A percentile compares a stretch with the other conserved stretches of the same genome.
phyloP scores from a whole-genome alignment of 1,140 invertebrate genomes.

The Eurytemora carolleeae region DNA sequence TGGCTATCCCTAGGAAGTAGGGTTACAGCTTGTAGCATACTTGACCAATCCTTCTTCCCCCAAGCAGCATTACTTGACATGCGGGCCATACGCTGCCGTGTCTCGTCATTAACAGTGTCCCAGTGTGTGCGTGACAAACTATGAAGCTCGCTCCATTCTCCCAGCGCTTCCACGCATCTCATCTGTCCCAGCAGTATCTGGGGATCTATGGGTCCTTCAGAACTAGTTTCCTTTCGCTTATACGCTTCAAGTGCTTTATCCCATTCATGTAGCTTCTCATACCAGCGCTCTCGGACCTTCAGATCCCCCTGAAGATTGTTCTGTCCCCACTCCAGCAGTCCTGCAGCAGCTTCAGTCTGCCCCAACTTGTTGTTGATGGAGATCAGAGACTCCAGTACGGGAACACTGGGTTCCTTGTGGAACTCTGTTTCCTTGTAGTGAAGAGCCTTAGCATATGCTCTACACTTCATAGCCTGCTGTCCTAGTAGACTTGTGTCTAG shows the following conservation, averaged over 20 bases:
- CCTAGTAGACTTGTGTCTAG: constrained; percentile 55
- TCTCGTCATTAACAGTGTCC: constrained; percentile 37
- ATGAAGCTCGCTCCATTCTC: constrained; percentile 71
- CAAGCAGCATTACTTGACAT: constrained; percentile 85
- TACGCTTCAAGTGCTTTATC: constrained; percentile 82
- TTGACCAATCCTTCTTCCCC: constrained; percentile 77
- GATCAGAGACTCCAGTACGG: constrained; percentile 78
- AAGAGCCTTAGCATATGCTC: constrained; percentile 84
- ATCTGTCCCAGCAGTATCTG: constrained; percentile 78
- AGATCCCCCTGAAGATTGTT: constrained; percentile 46
- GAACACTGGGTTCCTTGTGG: constrained; percentile 41
- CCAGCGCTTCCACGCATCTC: constrained; percentile 87
- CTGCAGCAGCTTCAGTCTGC: constrained; percentile 89
- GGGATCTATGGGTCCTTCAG: constrained; percentile 29
- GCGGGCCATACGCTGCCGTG: constrained; percentile 59
- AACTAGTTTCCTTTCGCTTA: constrained; percentile 29
- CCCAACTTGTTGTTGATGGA: constrained; percentile 98
- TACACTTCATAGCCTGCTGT: constrained; percentile 34
- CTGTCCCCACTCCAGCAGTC: constrained; percentile 71
- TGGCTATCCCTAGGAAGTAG: constrained; percentile 39
- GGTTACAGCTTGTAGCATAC: constrained; percentile 50
- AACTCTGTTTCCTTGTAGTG: constrained; percentile 99
- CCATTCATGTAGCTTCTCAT: constrained; percentile 97
- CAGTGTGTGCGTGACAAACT: constrained; percentile 53
- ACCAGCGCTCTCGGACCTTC: constrained; percentile 84